Percentiles rank a stretch among this genome's conserved stretches.
phyloP scores from a whole-genome alignment of 2,888 invertebrate species.

The Apamea anceps region DNA sequence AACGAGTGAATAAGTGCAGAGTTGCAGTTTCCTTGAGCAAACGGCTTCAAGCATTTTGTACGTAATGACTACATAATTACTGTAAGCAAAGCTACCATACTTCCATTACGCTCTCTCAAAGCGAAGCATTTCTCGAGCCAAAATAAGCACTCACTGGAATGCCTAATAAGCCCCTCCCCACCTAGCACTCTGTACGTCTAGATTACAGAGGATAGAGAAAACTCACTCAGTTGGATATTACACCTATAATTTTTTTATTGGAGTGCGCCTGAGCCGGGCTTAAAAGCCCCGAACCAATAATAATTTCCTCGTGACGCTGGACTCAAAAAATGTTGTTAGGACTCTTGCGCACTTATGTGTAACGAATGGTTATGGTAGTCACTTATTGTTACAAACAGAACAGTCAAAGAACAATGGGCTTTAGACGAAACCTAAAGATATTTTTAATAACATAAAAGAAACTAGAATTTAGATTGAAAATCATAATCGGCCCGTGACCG shows the following conservation, averaged over 20 bases:
- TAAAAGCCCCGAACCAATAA: constrained; percentile 57
- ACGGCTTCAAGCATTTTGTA: not conserved
- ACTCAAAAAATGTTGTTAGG: constrained; percentile 25
- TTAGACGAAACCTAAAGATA: not conserved
- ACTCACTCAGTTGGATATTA: constrained; percentile 26
- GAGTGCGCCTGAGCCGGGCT: constrained; percentile 35
- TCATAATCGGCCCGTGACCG: not conserved
- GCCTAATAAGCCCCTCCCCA: not conserved
- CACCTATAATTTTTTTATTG: constrained; percentile 42
- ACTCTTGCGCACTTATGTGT: constrained; percentile 20
- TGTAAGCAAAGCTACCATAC: not conserved
- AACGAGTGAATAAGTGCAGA: not conserved
- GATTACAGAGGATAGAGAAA: constrained; percentile 10
- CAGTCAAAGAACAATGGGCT: not conserved
- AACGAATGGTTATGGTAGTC: not conserved
- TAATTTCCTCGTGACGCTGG: constrained; percentile 32
- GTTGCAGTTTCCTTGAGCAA: not conserved
- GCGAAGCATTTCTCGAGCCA: not conserved
- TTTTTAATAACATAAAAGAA: too few relatives aligned
- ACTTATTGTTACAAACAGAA: not conserved
- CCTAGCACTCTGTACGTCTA: not conserved
- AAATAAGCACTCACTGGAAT: constrained; percentile 11
- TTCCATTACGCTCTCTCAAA: constrained; percentile 5
- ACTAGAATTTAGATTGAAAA: not conserved
- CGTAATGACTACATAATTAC: not conserved